Conservation (phyloP, 2,797 vertebrate genomes). For the Hapalemur alaotrensis region DNA sequence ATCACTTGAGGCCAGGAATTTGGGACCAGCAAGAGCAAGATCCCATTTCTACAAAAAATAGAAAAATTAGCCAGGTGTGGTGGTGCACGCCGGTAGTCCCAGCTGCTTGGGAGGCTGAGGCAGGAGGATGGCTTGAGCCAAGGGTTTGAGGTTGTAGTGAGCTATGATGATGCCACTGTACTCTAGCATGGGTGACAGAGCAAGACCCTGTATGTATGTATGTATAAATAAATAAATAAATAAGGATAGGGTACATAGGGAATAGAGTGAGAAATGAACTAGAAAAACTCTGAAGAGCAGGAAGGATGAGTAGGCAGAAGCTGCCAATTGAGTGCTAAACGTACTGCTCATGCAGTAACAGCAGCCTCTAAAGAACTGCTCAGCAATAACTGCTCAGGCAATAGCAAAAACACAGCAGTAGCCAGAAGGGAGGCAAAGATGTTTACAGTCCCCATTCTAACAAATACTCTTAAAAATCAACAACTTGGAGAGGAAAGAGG, state of each 20-base stretch:
- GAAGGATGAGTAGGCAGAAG: conserved; percentile 41
- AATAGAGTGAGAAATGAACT: neutral
- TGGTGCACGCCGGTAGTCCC: neutral
- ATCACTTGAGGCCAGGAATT: neutral
- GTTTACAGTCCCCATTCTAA: conserved; percentile 61
- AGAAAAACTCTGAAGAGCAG: neutral
- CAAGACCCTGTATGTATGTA: no score
- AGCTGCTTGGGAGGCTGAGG: neutral
- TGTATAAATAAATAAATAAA: no score
- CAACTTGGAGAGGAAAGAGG: neutral
- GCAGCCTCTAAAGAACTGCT: conserved; percentile 61
- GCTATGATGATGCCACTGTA: no score
- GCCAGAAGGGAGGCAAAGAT: conserved; percentile 59
- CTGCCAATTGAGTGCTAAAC: neutral
- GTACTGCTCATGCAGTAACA: conserved; percentile 44
- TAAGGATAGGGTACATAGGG: neutral
- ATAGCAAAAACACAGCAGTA: conserved; percentile 62
- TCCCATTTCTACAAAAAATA: neutral
- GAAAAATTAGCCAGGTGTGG: neutral
- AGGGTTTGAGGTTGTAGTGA: neutral
- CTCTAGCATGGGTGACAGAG: no score
- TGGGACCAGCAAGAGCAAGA: neutral
- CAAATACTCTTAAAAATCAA: conserved; percentile 67
- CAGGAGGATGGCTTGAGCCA: neutral
- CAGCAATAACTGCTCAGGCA: conserved; percentile 67